phyloP scores from a whole-genome alignment of 2,888 invertebrate genomes.

The Iselma pallidipennis region DNA sequence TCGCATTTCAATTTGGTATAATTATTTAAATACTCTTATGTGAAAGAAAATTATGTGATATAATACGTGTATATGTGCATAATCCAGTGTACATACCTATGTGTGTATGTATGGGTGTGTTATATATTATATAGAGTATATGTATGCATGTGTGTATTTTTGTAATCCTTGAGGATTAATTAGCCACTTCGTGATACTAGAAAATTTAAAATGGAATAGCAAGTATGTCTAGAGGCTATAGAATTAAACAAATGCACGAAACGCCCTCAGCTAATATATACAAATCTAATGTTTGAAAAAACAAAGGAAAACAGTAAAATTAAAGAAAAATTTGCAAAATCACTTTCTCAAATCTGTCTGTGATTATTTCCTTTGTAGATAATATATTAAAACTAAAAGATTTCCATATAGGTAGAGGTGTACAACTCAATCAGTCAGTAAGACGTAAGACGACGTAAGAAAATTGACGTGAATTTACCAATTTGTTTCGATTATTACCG shows the following conservation, averaged over 20 bases:
- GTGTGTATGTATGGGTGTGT: constrained; percentile 20
- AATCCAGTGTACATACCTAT: no score
- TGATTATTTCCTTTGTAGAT: not conserved
- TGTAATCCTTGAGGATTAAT: constrained; percentile 29
- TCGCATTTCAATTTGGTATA: no score
- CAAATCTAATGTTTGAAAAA: no score
- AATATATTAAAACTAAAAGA: not conserved
- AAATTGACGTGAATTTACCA: constrained; percentile 8
- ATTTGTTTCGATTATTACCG: constrained; percentile 19
- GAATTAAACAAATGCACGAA: constrained; percentile 23
- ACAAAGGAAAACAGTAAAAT: no score
- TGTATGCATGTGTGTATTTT: constrained; percentile 12
- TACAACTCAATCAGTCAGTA: no score
- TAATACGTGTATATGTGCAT: constrained; percentile 21
- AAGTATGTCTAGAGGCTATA: constrained; percentile 23
- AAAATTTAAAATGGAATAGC: constrained; percentile 28
- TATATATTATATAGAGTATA: constrained; percentile 2
- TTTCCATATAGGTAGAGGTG: not conserved
- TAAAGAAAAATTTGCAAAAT: constrained; percentile 7
- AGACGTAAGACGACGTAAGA: no score
- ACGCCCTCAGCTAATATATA: constrained; percentile 20
- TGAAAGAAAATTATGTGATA: no score
- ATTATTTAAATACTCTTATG: no score
- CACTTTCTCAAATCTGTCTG: not conserved
- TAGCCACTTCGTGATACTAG: constrained; percentile 25